Evolutionary conservation across 1,140 invertebrate genomes (phyloP), one percentile per base, ranked within the genome.

Genomic region (Sitodiplosis mosellana): DNA sequence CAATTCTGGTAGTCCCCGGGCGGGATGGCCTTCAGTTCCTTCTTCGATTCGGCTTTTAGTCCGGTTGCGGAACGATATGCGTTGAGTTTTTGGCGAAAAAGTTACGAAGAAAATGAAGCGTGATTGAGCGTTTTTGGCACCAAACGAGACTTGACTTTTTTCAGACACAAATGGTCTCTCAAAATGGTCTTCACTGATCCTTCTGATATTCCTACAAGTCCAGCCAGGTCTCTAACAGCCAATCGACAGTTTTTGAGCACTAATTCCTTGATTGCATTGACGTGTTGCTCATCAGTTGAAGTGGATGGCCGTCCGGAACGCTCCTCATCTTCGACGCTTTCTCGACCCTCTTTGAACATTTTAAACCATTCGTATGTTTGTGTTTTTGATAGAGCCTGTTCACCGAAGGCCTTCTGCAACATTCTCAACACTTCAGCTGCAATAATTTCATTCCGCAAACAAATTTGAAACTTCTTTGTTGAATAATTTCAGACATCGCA

Each of bases 381-480:
- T 22, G 47, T 48, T 49, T 47, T 51, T n/a, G 49, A 50, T 46
- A 55, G 36, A 54, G 20, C 33, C 40, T 37, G 17, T 46, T 52
- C 49, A 44, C 50, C 48, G 49, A 53, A 48, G 11, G 45, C 42
- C 48, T 54, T 52, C 45, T 51, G 45, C 38, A 53, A 52, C 51
- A 53, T 54, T 51, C 49, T 51, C 11, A 53, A 20, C 36, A 48
- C 20, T 46, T 55, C 42, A 19, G 50, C 50, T 49, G 41, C 48
- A 33, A 45, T 52, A 48, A 42, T 40, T 42, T 22, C 38, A 11
- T 43, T 48, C 48, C n/a, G 27, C 50, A 53, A 36, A 48, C 47
- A 55, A 53, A 54, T 54, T 56, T 51, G 54, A 37, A 52, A 51
- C 53, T 45, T 55, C 52, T 53, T 55, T 55, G 52, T 55, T 55